Conservation (phyloP, 2,888 invertebrate genomes). For the Steinernema scapterisci region DNA sequence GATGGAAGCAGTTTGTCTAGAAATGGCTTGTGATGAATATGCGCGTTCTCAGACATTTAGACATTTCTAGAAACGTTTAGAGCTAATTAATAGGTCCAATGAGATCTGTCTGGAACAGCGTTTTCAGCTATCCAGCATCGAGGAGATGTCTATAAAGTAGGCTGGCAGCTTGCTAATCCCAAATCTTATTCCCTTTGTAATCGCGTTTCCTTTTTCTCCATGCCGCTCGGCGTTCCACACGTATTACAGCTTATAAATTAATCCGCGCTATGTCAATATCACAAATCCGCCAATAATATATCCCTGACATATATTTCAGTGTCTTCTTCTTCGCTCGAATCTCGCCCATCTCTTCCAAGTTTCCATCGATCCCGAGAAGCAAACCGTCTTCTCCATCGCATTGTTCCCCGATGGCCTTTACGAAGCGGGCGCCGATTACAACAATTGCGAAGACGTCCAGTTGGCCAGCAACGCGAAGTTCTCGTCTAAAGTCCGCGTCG, state of each 20-base stretch:
- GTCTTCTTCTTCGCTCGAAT: constrained; percentile 54
- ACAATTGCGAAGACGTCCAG: constrained; percentile 21
- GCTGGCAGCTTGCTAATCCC: too few relatives aligned
- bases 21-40: too few relatives aligned
- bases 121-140: too few relatives aligned
- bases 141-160: too few relatives aligned
- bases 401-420: constrained; percentile 55
- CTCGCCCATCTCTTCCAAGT: constrained; percentile 60
- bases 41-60: too few relatives aligned
- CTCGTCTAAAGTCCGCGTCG: constrained; percentile 40
- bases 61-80: too few relatives aligned
- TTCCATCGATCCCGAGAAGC: constrained; percentile 50
- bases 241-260: background rate
- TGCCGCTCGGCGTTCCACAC: too few relatives aligned
- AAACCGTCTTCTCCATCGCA: constrained; percentile 54
- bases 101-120: too few relatives aligned
- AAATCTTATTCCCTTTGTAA: too few relatives aligned
- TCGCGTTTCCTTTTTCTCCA: too few relatives aligned
- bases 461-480: constrained; percentile 5
- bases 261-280: background rate
- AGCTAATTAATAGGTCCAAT: too few relatives aligned
- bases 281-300: background rate
- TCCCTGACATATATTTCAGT: constrained; percentile 46
- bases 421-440: constrained; percentile 36
- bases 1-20: too few relatives aligned